Conservation (phyloP, 2,888 invertebrate genomes). For the Stenoptilia bipunctidactyla region DNA sequence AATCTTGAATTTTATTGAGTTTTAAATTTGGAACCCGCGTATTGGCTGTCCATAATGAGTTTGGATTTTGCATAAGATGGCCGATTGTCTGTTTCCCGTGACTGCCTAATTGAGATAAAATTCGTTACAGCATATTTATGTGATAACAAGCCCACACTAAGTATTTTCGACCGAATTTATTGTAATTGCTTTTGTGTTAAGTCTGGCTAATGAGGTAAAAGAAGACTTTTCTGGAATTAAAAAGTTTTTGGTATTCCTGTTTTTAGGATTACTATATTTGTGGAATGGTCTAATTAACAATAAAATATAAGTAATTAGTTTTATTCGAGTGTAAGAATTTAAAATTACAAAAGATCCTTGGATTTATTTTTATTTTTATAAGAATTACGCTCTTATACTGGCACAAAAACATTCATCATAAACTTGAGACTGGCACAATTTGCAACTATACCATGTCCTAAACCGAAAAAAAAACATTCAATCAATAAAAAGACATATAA, state of each 20-base stretch:
- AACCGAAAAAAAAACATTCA: neutral
- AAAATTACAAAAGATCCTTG: too few species aligned
- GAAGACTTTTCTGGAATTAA: neutral
- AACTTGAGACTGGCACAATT: too few species aligned
- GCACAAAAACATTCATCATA: too few species aligned
- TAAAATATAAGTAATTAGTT: too few species aligned
- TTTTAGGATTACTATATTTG: too few species aligned
- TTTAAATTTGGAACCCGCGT: slow-evolving; percentile 34
- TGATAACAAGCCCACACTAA: slow-evolving; percentile 1
- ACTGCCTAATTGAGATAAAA: slow-evolving; percentile 1
- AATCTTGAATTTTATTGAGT: slow-evolving; percentile 43
- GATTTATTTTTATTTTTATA: too few species aligned
- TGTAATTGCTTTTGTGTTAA: slow-evolving; percentile 1
- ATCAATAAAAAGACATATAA: neutral
- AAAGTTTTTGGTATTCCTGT: neutral
- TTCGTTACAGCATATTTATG: slow-evolving; percentile 1
- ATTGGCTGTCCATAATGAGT: slow-evolving; percentile 13
- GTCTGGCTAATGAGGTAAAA: neutral
- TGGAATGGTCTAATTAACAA: too few species aligned
- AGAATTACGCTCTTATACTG: too few species aligned
- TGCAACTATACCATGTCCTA: too few species aligned
- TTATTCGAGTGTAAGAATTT: too few species aligned
- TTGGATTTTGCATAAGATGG: slow-evolving; percentile 22
- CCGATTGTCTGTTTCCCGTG: slow-evolving; percentile 17
- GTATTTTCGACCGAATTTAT: neutral